Evolutionary conservation across 2,888 invertebrate species (phyloP).

Genomic region (Xylophagus ater): DNA sequence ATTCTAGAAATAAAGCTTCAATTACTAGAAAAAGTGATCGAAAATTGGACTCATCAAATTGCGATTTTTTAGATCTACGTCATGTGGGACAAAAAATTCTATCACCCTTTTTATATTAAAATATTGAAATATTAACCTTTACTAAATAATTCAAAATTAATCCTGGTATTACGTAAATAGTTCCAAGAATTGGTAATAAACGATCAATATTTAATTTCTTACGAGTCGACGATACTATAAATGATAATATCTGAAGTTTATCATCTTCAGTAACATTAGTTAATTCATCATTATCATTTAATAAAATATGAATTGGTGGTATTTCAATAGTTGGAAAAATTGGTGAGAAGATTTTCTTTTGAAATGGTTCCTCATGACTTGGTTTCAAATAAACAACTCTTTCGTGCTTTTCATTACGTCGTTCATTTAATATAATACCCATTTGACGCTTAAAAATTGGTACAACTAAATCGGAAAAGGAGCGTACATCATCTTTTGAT

Average conservation of each 20-base stretch:
- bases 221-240: slow-evolving; percentile 8
- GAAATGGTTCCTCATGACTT: slow-evolving; percentile 11
- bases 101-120: not conserved
- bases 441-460: slow-evolving; percentile 12
- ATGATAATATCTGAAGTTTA: slow-evolving; percentile 7
- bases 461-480: slow-evolving; percentile 12
- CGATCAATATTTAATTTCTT: not conserved
- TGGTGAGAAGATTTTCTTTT: slow-evolving; percentile 6
- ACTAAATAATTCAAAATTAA: slow-evolving; percentile 10
- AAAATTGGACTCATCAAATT: too few relatives aligned
- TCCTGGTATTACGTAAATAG: slow-evolving; percentile 9
- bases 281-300: slow-evolving; percentile 3
- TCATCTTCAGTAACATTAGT: not conserved
- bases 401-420: slow-evolving; percentile 2
- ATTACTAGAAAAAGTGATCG: too few relatives aligned
- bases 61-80: too few relatives aligned
- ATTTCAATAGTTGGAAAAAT: slow-evolving; percentile 10
- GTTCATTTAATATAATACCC: slow-evolving; percentile 8
- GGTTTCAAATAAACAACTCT: slow-evolving; percentile 12
- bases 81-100: too few relatives aligned
- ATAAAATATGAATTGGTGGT: slow-evolving; percentile 8
- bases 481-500: slow-evolving; percentile 7
- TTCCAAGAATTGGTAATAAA: slow-evolving; percentile 3
- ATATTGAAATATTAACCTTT: slow-evolving; percentile 6
- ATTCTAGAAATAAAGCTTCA: too few relatives aligned